Base-by-base conservation (phyloP, 2,888 invertebrate species). In the Itoplectis maculator region DNA sequence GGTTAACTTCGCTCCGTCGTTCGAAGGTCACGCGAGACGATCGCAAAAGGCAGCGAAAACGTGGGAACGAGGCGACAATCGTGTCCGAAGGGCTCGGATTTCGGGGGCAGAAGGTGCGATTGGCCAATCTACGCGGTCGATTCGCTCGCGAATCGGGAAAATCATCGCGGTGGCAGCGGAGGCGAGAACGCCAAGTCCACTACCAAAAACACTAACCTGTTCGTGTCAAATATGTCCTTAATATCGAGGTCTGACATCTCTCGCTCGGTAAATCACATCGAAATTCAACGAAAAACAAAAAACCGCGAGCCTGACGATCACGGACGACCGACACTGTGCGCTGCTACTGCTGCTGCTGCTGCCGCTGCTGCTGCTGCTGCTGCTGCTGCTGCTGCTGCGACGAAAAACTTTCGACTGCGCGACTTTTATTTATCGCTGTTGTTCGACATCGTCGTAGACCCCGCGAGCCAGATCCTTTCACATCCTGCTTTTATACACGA, bases 191-290 rank as follows among this genome's bases (percentile, higher is more conserved):
- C n/a, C n/a, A n/a, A n/a, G n/a, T n/a, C n/a, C n/a, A n/a, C n/a
- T n/a, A n/a, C n/a, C n/a, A n/a, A n/a, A n/a, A n/a, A n/a, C n/a
- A 77, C 88, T 90, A 82, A 92, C 93, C 92, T 93, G 91, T 90
- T 92, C 87, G 92, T 92, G 85, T 93, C 90, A 89, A 93, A 93
- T 84, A 93, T 88, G 84, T 90, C 89, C 86, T 93, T 92, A 59
- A 92, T 90, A 87, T 92, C 91, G 89, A 92, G 91, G 89, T 92
- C 90, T 91, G 93, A 91, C 93, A 92, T 93, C 88, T 92, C 91
- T 92, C 87, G 89, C 90, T 70, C 5, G 72, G 56, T 45, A 51
- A 82, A 68, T 82, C 75, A 79, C 82, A 82, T 82, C 68, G 75
- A 79, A 79, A 76, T 72, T 45, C 20, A 78, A 76, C 42, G 47